Base-by-base conservation (phyloP, 2,888 invertebrate genomes). In the Ferrisia virgata region DNA sequence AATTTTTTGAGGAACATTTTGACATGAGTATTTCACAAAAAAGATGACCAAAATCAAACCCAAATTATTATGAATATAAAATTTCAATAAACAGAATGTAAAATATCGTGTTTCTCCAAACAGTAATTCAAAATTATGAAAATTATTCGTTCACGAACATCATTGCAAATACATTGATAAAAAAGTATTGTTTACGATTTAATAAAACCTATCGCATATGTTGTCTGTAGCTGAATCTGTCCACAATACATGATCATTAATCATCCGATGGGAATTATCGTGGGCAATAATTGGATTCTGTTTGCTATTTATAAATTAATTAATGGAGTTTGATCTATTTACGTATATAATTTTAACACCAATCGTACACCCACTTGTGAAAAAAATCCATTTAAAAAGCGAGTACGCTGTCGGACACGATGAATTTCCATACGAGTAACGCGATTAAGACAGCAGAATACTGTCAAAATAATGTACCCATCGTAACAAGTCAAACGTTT, bases 311-410 rank as follows among this genome's bases (percentile, higher is more conserved):
- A 36, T 76, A 33, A 69, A 76, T 76, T 36, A 36, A 76, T 76
- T 76, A 36, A 76, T 36, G 15, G 72, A 76, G 72, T 76, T 22
- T 36, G 33, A n/a, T 76, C 72, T 76, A 76, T 76, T 76, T 76
- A 76, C n/a, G n/a, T 76, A 36, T 15, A n/a, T n/a, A 47, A 22
- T 25, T n/a, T 36, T 18, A 76, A 76, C 72, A 76, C 36, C 18
- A 25, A 18, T 76, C 72, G 22, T 36, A 76, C 72, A 36, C 72
- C 72, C 36, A 76, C 72, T 76, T 18, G 72, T 18, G 72, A 76
- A 33, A 76, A 18, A 76, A 76, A 36, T 18, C 72, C 22, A 76
- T 76, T 76, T 76, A 76, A 76, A 69, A 69, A 76, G 36, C 15
- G n/a, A 76, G 18, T 36, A 76, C 36, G 36, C 36, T 76, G 36